phyloP scores from a whole-genome alignment of 2,888 invertebrate species.

The Augiades crinisus region DNA sequence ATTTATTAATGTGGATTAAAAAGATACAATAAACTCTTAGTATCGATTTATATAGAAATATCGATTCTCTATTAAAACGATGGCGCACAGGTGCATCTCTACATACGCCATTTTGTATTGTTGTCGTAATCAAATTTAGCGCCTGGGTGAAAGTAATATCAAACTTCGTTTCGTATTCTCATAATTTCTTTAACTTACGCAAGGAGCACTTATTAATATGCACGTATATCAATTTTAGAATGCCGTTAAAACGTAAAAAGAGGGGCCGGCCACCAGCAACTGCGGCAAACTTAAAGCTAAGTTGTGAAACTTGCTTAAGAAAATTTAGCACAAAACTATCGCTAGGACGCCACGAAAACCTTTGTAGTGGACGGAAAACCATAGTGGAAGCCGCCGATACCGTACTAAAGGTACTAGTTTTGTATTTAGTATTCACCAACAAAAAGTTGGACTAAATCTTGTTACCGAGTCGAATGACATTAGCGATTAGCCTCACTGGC shows the following conservation, averaged over 20 bases:
- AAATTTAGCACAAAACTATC: neutral
- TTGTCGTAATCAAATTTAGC: constrained; percentile 37
- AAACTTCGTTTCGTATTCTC: constrained; percentile 53
- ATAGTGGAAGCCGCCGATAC: neutral
- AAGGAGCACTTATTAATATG: constrained; percentile 36
- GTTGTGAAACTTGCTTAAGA: constrained; percentile 1
- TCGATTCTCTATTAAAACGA: too few relatives aligned
- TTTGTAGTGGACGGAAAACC: neutral
- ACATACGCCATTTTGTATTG: constrained; percentile 14
- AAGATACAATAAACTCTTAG: too few relatives aligned
- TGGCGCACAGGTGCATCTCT: neutral
- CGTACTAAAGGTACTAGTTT: neutral
- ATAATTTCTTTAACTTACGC: constrained; percentile 40
- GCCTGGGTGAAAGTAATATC: constrained; percentile 77
- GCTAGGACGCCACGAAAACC: neutral
- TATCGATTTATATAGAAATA: neutral
- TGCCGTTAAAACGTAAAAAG: constrained; percentile 63
- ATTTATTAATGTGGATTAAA: too few relatives aligned
- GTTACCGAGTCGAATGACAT: neutral
- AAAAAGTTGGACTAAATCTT: neutral
- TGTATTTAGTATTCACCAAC: neutral
- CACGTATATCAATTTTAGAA: constrained; percentile 36
- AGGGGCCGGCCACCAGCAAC: constrained; percentile 45
- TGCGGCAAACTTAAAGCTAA: neutral
- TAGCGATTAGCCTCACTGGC: constrained; percentile 1